Evolutionary conservation across 2,797 vertebrate species (phyloP).

Genomic region (Oophaga sylvatica): DNA sequence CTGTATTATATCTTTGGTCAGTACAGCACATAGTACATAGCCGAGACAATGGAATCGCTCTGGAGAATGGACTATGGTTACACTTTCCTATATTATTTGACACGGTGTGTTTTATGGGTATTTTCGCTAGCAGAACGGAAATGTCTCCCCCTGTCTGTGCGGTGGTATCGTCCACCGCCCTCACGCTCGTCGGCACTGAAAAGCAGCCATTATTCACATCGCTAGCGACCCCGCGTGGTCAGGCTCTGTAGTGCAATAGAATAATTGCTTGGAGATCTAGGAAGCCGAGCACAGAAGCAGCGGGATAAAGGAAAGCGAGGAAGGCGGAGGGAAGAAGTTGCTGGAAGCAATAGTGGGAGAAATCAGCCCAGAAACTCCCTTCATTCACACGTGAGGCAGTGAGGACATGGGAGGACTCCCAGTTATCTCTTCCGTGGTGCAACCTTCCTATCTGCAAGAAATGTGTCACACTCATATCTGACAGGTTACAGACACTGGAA

Average conservation of each 20-base stretch:
- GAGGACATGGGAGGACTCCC: background rate
- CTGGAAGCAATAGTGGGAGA: slow-evolving; percentile 9
- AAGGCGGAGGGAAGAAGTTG: slow-evolving; percentile 22
- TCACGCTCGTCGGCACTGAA: slow-evolving; percentile 50
- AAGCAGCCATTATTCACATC: slow-evolving; percentile 50
- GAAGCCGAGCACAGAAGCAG: slow-evolving; percentile 1
- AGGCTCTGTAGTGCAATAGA: background rate
- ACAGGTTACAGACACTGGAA: background rate
- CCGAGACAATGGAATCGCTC: too few relatives aligned
- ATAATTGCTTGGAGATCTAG: background rate
- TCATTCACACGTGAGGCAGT: background rate
- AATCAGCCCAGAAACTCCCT: background rate
- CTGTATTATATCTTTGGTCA: too few relatives aligned
- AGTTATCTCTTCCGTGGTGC: background rate
- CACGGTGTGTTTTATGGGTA: too few relatives aligned
- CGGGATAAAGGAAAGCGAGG: slow-evolving; percentile 17
- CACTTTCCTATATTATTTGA: too few relatives aligned
- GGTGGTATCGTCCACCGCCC: slow-evolving; percentile 42
- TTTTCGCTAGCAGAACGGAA: background rate
- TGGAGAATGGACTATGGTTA: fast-evolving
- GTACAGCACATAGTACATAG: background rate
- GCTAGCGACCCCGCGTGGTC: slow-evolving; percentile 21
- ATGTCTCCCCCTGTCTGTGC: background rate
- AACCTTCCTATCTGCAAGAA: background rate
- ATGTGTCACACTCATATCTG: background rate